These are phyloP conservation scores for Myiotriccus ornatus DNA, from an alignment of 2,797 vertebrate genomes.

Conservation along the genomic window DNA sequence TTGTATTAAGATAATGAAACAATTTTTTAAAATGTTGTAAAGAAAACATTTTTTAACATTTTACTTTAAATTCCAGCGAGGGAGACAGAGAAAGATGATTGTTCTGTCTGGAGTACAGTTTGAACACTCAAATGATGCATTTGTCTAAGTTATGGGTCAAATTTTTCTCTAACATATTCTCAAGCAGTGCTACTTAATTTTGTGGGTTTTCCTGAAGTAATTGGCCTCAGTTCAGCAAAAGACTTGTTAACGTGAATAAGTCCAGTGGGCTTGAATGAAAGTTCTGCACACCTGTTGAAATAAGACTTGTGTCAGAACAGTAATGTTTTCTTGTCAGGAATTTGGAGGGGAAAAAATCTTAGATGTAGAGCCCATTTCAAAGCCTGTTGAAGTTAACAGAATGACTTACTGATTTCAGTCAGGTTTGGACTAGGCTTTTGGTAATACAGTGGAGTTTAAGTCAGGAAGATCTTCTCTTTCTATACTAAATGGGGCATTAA, in stretches of 20 bases:
- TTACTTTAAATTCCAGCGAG: conserved; percentile 50
- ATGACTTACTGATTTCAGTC: neutral
- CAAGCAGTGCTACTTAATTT: neutral
- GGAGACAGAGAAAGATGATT: conserved; percentile 36
- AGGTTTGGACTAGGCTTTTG: neutral
- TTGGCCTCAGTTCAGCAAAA: neutral
- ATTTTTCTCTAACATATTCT: neutral
- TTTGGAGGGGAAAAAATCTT: neutral
- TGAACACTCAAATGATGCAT: neutral
- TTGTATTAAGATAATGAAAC: conserved; percentile 45
- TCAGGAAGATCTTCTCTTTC: neutral
- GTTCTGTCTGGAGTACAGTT: conserved; percentile 52
- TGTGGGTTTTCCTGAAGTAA: neutral
- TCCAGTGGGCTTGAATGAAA: neutral
- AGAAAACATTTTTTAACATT: conserved; percentile 57
- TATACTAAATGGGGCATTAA: neutral
- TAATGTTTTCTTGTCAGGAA: neutral
- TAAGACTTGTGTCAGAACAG: neutral
- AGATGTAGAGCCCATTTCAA: neutral
- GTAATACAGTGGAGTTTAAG: neutral
- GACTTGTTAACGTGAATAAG: neutral
- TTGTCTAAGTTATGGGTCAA: neutral
- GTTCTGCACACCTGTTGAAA: neutral
- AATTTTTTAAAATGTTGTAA: conserved; percentile 58
- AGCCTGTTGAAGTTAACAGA: neutral